Evolutionary conservation across 2,888 invertebrate species (phyloP).

Genomic region (Homarus gammarus): DNA sequence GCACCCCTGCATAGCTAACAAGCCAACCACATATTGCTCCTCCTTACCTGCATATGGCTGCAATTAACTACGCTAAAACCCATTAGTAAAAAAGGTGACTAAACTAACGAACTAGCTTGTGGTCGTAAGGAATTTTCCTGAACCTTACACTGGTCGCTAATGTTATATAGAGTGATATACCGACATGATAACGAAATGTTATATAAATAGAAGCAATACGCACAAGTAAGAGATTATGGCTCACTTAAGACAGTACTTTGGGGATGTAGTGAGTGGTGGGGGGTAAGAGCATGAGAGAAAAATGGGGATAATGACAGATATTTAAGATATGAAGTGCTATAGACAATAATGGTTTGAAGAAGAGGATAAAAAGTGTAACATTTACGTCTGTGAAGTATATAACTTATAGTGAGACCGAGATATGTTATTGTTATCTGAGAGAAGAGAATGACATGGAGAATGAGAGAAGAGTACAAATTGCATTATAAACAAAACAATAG

Average conservation of each 20-base stretch:
- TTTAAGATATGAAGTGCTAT: not conserved
- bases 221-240: not conserved
- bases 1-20: conserved; percentile 25
- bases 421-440: not conserved
- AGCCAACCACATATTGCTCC: conserved; percentile 47
- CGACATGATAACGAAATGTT: conserved; percentile 33
- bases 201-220: conserved; percentile 36
- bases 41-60: conserved; percentile 35
- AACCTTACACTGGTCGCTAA: conserved; percentile 16
- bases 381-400: too few species aligned
- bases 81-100: conserved; percentile 19
- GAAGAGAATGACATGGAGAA: not conserved
- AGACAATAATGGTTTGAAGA: too few species aligned
- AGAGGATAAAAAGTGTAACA: too few species aligned
- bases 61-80: conserved; percentile 42
- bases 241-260: not conserved
- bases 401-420: too few species aligned
- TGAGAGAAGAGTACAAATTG: not conserved
- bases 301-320: not conserved
- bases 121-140: not conserved
- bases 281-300: not conserved
- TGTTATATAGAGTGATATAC: conserved; percentile 25
- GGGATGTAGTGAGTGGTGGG: not conserved
- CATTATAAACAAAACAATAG: not conserved
- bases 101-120: conserved; percentile 20